phyloP scores from a whole-genome alignment of 2,797 vertebrate species.

The Eulemur rubriventer region DNA sequence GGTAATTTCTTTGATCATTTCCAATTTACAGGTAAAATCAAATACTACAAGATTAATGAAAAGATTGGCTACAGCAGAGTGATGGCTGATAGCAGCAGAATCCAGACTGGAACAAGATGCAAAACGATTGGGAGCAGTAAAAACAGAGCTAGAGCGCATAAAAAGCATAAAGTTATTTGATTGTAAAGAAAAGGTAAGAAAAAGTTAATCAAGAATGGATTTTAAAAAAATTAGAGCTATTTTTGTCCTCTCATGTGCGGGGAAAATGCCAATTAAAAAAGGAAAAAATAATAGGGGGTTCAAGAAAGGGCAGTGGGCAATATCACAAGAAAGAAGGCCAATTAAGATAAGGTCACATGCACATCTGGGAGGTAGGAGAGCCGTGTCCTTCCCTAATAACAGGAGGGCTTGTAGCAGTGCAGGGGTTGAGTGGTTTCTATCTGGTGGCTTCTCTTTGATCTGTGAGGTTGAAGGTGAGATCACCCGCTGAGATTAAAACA shows the following conservation, averaged over 20 bases:
- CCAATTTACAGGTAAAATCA: not conserved
- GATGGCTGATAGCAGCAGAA: not conserved
- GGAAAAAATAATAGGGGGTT: not conserved
- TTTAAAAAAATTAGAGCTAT: not conserved
- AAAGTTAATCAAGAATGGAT: not conserved
- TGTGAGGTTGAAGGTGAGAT: not conserved
- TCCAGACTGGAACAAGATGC: not conserved
- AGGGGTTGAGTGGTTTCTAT: not conserved
- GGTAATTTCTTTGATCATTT: not conserved
- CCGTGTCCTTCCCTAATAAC: not conserved
- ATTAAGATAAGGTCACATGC: not conserved
- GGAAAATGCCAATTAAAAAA: not conserved
- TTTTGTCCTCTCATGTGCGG: not conserved
- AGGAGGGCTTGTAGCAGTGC: not conserved
- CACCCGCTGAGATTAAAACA: not conserved
- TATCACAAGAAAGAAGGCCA: not conserved
- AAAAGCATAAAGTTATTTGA: not conserved
- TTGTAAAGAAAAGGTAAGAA: not conserved
- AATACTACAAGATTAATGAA: not conserved
- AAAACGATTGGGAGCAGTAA: not conserved
- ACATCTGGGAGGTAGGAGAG: rapidly evolving
- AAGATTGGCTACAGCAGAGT: not conserved
- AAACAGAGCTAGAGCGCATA: not conserved
- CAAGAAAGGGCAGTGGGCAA: not conserved
- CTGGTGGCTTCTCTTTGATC: not conserved